Evolutionary conservation across 2,888 invertebrate genomes (phyloP).

Genomic region (Idaea biselata): DNA sequence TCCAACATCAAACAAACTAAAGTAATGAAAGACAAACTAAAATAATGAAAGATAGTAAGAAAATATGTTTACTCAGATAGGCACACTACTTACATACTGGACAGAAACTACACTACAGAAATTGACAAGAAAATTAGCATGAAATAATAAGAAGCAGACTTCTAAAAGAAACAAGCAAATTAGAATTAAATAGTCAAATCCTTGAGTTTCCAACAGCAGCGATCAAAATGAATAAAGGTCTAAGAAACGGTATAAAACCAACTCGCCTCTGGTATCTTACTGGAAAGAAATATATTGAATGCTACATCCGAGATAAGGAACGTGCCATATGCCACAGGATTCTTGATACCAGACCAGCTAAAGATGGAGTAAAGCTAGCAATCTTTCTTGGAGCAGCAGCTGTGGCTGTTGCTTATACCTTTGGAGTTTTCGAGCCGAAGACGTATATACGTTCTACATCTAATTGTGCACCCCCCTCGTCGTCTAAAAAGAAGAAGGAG

Average conservation of each 20-base stretch:
- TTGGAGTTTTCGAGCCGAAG: conserved; percentile 32
- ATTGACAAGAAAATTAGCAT: too few species aligned
- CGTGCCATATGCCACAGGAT: conserved; percentile 18
- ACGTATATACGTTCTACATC: background rate
- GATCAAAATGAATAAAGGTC: background rate
- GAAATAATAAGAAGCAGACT: too few species aligned
- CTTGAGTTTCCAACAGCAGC: background rate
- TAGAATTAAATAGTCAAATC: background rate
- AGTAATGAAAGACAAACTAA: too few species aligned
- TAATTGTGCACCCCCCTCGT: background rate
- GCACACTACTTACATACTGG: too few species aligned
- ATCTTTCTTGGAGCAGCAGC: conserved; percentile 20
- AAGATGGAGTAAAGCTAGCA: conserved; percentile 27
- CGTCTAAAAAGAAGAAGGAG: background rate
- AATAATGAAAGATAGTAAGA: too few species aligned
- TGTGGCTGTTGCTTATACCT: conserved; percentile 29
- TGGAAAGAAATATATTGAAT: conserved; percentile 39
- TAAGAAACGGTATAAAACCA: conserved; percentile 49
- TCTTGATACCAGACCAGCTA: conserved; percentile 21
- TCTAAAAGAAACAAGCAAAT: background rate
- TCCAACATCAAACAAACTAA: background rate
- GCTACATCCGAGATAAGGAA: conserved; percentile 31
- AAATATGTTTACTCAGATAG: too few species aligned
- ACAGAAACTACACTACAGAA: too few species aligned
- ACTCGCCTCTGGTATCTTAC: conserved; percentile 54